Percentiles rank a stretch among this genome's conserved stretches.
Conservation (phyloP, 2,113 vertebrate genomes). For the Peromyscus polionotus region DNA sequence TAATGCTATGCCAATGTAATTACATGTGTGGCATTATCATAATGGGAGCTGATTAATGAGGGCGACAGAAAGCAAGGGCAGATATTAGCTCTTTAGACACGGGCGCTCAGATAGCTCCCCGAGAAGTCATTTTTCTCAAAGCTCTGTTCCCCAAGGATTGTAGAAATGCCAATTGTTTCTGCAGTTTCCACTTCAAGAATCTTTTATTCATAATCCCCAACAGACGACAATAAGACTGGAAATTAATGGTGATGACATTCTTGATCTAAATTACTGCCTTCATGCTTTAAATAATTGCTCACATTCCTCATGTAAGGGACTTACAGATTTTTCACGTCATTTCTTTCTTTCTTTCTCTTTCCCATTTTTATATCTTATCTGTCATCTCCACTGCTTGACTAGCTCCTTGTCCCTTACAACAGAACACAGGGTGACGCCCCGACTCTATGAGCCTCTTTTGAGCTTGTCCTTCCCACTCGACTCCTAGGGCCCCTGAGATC, state of each 20-base stretch:
- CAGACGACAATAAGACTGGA: constrained; percentile 73
- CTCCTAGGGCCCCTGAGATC: no score
- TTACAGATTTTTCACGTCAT: constrained; percentile 58
- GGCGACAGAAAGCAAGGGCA: constrained; percentile 50
- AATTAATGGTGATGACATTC: constrained; percentile 76
- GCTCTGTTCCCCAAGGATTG: constrained; percentile 54
- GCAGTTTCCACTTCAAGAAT: constrained; percentile 73
- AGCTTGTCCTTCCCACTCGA: neutral
- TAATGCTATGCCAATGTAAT: constrained; percentile 58
- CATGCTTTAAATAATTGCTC: constrained; percentile 67
- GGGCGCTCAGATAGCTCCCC: constrained; percentile 51
- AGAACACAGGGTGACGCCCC: neutral
- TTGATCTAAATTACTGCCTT: constrained; percentile 75
- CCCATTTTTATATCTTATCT: neutral
- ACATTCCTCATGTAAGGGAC: neutral
- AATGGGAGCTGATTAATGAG: constrained; percentile 70
- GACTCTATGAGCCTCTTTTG: neutral
- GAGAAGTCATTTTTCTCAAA: constrained; percentile 72
- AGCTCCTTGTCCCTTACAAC: constrained; percentile 25
- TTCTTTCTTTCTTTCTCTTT: constrained; percentile 1
- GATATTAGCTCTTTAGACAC: constrained; percentile 65
- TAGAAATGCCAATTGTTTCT: constrained; percentile 79
- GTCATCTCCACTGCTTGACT: constrained; percentile 13
- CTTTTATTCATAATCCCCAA: constrained; percentile 67
- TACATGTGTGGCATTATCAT: constrained; percentile 65